phyloP scores from a whole-genome alignment of 2,888 invertebrate genomes.

The Himalopsyche tibetana region DNA sequence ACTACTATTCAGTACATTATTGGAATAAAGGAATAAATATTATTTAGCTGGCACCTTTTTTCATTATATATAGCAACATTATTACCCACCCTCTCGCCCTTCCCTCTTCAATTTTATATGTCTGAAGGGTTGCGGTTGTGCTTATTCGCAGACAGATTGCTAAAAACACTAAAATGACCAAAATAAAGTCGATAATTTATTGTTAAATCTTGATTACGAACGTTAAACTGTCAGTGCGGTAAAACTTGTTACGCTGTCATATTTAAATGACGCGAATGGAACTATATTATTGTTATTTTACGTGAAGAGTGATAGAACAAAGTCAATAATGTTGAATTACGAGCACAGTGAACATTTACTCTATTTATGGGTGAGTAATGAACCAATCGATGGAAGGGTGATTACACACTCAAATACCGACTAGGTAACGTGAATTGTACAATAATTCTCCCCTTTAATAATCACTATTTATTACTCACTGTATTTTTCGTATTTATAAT shows the following conservation, averaged over 20 bases:
- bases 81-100: not conserved
- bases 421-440: not conserved
- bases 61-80: not conserved
- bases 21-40: too few relatives aligned
- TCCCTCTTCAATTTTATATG: slow-evolving; percentile 32
- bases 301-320: not conserved
- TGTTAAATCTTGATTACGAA: not conserved
- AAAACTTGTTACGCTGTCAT: not conserved
- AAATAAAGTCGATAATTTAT: not conserved
- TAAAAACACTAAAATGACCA: slow-evolving; percentile 1
- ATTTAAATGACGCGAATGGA: not conserved
- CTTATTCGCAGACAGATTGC: slow-evolving; percentile 22
- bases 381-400: not conserved
- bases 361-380: slow-evolving; percentile 27
- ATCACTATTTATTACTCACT: not conserved
- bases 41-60: too few relatives aligned
- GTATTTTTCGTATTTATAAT: not conserved
- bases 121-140: slow-evolving; percentile 18
- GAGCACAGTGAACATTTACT: slow-evolving; percentile 32
- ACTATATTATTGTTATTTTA: slow-evolving; percentile 19
- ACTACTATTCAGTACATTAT: too few relatives aligned
- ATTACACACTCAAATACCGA: not conserved
- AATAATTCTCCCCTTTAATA: not conserved
- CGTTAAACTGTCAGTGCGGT: not conserved
- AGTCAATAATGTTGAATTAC: slow-evolving; percentile 40